A percentile compares a stretch with the other conserved stretches of the same genome.
These are phyloP conservation scores for Trichogramma dendrolimi DNA, from an alignment of 2,888 invertebrate genomes.

Conservation along the genomic window DNA sequence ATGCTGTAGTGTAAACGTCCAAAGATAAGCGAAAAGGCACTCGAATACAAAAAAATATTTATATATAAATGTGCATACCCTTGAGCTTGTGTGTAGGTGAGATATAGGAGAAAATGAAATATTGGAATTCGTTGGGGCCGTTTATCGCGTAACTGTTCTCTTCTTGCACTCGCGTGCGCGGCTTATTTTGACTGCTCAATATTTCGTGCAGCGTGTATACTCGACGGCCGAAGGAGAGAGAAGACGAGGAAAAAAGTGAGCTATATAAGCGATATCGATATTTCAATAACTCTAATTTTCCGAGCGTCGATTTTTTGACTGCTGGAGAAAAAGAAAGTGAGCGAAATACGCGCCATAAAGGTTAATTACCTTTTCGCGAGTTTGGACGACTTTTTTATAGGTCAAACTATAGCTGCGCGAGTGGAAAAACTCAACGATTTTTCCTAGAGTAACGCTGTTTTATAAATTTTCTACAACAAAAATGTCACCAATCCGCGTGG, in stretches of 20 bases:
- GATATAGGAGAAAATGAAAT: constrained; percentile 23
- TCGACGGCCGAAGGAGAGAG: background rate
- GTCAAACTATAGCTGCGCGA: too few species aligned
- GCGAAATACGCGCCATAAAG: background rate
- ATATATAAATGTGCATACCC: too few species aligned
- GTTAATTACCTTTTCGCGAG: constrained; percentile 16
- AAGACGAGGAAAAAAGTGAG: too few species aligned
- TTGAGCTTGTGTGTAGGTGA: too few species aligned
- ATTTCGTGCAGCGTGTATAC: background rate
- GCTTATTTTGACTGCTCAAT: background rate
- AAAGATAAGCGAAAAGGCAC: too few species aligned
- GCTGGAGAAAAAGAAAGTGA: background rate
- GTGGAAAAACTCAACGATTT: too few species aligned
- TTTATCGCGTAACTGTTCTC: constrained; percentile 23
- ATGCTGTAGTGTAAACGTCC: too few species aligned
- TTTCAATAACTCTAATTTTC: constrained; percentile 26
- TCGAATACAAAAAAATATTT: too few species aligned
- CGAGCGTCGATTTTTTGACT: background rate
- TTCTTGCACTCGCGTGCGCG: background rate
- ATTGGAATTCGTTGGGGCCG: constrained; percentile 28
- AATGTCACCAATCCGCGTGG: too few species aligned
- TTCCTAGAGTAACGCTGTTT: too few species aligned
- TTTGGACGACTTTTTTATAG: too few species aligned
- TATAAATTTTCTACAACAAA: too few species aligned
- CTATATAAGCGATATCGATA: constrained; percentile 12